Conservation (phyloP, 2,797 vertebrate species). For the Ctenopoma kingsleyae region DNA sequence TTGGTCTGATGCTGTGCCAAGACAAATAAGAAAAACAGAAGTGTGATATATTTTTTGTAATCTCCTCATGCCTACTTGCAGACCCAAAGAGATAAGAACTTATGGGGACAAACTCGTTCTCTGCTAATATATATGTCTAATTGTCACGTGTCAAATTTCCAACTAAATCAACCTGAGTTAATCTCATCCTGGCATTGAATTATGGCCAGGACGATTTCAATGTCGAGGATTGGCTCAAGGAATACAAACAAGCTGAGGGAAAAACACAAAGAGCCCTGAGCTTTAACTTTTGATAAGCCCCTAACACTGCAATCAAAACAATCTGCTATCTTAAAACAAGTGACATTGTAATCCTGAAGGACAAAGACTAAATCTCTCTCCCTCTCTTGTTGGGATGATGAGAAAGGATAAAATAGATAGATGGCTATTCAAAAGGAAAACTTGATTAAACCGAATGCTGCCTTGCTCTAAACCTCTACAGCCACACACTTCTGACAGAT, state of each 20-base stretch:
- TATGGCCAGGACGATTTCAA: conserved; percentile 80
- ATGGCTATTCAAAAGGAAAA: conserved; percentile 84
- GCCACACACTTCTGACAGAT: conserved; percentile 79
- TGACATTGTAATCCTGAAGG: conserved; percentile 88
- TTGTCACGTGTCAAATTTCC: conserved; percentile 72
- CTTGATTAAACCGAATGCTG: conserved; percentile 84
- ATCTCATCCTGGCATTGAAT: conserved; percentile 82
- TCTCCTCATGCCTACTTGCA: conserved; percentile 4
- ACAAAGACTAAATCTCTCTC: conserved; percentile 85
- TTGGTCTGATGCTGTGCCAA: conserved; percentile 42
- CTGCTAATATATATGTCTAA: conserved; percentile 72
- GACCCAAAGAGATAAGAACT: conserved; percentile 41
- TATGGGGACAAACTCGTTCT: conserved; percentile 54
- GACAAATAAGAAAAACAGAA: conserved; percentile 26
- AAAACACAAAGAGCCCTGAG: conserved; percentile 82
- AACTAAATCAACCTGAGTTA: conserved; percentile 73
- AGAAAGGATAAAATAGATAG: conserved; percentile 77
- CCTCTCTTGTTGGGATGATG: conserved; percentile 73
- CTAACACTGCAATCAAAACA: conserved; percentile 85
- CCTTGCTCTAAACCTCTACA: conserved; percentile 83
- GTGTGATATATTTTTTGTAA: conserved; percentile 15
- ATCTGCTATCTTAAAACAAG: conserved; percentile 89
- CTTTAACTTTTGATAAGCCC: conserved; percentile 86
- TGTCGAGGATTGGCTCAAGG: conserved; percentile 67
- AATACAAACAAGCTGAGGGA: conserved; percentile 69